Conservation (phyloP, 2,797 vertebrate genomes). For the Bradypodion pumilum region DNA sequence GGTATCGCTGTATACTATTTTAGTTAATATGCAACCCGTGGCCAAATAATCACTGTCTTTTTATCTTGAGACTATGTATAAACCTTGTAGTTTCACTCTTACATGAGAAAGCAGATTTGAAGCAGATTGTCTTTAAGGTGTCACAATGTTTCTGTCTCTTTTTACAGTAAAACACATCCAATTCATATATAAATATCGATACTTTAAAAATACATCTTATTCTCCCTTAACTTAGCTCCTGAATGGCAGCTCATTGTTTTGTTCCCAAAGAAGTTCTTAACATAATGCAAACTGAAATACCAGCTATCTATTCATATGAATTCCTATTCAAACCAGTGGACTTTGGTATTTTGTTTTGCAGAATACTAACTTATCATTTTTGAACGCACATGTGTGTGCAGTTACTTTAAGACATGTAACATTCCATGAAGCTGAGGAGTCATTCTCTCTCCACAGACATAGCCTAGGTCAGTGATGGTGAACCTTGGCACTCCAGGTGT, state of each 20-base stretch:
- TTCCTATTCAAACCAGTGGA: neutral
- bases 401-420: neutral
- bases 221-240: neutral
- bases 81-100: too few species aligned
- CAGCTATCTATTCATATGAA: constrained; percentile 15
- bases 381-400: constrained; percentile 22
- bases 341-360: neutral
- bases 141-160: too few species aligned
- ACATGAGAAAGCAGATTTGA: too few species aligned
- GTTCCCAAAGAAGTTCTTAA: constrained; percentile 28
- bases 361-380: constrained; percentile 19
- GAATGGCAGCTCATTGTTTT: constrained; percentile 20
- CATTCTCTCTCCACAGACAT: neutral
- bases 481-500: too few species aligned
- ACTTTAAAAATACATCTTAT: neutral
- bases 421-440: neutral
- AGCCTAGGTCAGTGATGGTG: too few species aligned
- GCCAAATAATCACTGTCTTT: too few species aligned
- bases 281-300: constrained; percentile 27
- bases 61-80: too few species aligned
- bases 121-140: too few species aligned
- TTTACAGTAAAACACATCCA: neutral
- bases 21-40: too few species aligned
- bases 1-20: too few species aligned
- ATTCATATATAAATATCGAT: too few species aligned